A percentile compares a stretch with the other conserved stretches of the same genome.
Evolutionary conservation across 1,140 invertebrate genomes (phyloP).

Genomic region (Galendromus occidentalis): DNA sequence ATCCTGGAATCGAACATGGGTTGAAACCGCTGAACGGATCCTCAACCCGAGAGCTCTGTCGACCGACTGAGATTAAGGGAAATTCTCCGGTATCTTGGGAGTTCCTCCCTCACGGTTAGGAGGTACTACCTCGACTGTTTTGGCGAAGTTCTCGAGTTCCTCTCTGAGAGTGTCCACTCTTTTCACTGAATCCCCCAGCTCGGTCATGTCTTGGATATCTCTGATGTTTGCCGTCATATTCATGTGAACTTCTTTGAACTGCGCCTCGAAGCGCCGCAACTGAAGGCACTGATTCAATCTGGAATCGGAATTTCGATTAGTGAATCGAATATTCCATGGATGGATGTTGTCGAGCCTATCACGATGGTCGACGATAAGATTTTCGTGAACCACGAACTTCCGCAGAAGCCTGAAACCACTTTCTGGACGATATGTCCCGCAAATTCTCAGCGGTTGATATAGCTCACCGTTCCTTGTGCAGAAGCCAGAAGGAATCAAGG

Average conservation of each 20-base stretch:
- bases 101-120: too few species aligned
- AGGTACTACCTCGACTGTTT: slow-evolving; percentile 44
- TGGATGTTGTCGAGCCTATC: too few species aligned
- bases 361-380: too few species aligned
- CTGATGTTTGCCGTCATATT: slow-evolving; percentile 28
- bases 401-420: too few species aligned
- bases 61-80: too few species aligned
- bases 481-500: slow-evolving; percentile 79
- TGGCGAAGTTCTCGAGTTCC: slow-evolving; percentile 54
- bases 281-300: slow-evolving; percentile 60
- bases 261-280: slow-evolving; percentile 67
- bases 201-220: slow-evolving; percentile 39
- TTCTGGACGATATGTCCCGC: too few species aligned
- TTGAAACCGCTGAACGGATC: background rate
- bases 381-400: too few species aligned
- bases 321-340: too few species aligned
- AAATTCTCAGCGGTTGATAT: too few species aligned
- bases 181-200: slow-evolving; percentile 58
- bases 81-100: too few species aligned
- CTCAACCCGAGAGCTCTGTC: too few species aligned
- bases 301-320: background rate
- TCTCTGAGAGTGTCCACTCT: slow-evolving; percentile 52
- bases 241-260: slow-evolving; percentile 51
- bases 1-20: slow-evolving; percentile 31
- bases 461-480: slow-evolving; percentile 49